Evolutionary conservation across 1,140 invertebrate species (phyloP).

Genomic region (Melitaea cinxia): DNA sequence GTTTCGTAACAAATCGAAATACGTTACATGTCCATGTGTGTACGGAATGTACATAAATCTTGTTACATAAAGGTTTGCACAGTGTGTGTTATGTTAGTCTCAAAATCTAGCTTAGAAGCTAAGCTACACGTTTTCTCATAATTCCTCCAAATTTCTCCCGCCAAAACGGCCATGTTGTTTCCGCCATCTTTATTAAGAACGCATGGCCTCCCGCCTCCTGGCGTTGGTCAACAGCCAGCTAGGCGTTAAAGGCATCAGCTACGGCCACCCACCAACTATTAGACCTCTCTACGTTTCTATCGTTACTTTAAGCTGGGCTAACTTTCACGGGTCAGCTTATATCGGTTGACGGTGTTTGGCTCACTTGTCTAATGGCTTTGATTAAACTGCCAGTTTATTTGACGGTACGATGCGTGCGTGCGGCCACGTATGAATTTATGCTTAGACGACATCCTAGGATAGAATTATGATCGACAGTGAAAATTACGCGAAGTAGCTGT

Average conservation of each 20-base stretch:
- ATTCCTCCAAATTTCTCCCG: constrained; percentile 59
- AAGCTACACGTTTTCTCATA: constrained; percentile 41
- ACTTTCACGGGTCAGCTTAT: constrained; percentile 56
- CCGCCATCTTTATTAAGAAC: constrained; percentile 80
- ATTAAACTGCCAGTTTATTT: constrained; percentile 82
- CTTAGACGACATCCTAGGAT: constrained; percentile 66
- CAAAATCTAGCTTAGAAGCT: constrained; percentile 41
- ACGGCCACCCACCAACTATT: constrained; percentile 62
- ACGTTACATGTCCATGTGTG: not conserved
- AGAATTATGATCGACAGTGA: constrained; percentile 63
- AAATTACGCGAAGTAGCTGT: constrained; percentile 26
- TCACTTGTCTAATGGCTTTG: constrained; percentile 81
- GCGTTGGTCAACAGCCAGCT: constrained; percentile 79
- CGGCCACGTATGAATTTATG: constrained; percentile 79
- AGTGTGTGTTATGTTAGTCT: constrained; percentile 11
- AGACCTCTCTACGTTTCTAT: constrained; percentile 50
- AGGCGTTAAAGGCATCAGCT: constrained; percentile 81
- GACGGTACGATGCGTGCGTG: constrained; percentile 78
- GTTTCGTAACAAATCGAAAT: not conserved
- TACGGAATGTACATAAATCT: not conserved
- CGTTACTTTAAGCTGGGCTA: constrained; percentile 42
- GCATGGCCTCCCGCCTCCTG: constrained; percentile 76
- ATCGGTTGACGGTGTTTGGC: constrained; percentile 69
- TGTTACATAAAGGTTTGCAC: not conserved
- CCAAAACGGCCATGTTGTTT: constrained; percentile 72